Conservation (phyloP, 2,888 invertebrate species). For the Allophyes oxyacanthae region DNA sequence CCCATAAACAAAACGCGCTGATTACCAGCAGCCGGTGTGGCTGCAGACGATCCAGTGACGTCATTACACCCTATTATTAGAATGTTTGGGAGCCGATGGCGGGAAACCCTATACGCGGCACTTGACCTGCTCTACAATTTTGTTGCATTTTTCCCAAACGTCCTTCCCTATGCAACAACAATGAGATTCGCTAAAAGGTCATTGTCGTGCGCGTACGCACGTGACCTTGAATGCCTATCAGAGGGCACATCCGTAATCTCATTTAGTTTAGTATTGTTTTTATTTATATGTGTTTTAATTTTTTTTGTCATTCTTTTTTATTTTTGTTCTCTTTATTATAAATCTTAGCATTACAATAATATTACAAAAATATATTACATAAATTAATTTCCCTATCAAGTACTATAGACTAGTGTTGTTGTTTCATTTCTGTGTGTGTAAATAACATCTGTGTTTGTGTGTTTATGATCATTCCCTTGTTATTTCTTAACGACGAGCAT, state of each 20-base stretch:
- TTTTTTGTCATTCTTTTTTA: conserved; percentile 75
- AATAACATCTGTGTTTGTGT: conserved; percentile 70
- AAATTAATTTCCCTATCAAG: conserved; percentile 75
- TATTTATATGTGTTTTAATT: conserved; percentile 60
- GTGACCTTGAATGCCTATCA: conserved; percentile 74
- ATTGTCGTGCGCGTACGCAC: conserved; percentile 79
- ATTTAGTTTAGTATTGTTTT: conserved; percentile 64
- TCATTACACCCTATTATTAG: conserved; percentile 67
- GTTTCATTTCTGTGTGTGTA: conserved; percentile 61
- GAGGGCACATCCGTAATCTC: conserved; percentile 57
- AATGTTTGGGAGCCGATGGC: conserved; percentile 50
- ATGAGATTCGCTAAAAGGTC: conserved; percentile 77
- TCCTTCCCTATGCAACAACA: conserved; percentile 68
- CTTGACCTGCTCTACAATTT: conserved; percentile 79
- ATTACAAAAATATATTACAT: conserved; percentile 88
- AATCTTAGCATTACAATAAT: conserved; percentile 87
- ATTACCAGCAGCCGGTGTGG: conserved; percentile 77
- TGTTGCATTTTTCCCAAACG: conserved; percentile 64
- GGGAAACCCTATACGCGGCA: conserved; percentile 82
- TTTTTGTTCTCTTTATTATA: conserved; percentile 89
- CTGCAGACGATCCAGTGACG: conserved; percentile 76
- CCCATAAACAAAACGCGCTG: conserved; percentile 80
- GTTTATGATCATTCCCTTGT: conserved; percentile 65
- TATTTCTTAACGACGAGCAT: conserved; percentile 75
- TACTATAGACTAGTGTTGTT: conserved; percentile 69